Percentiles rank a stretch among this genome's conserved stretches.
phyloP scores from a whole-genome alignment of 2,888 invertebrate species.

The Pycnomerus fuliginosus region DNA sequence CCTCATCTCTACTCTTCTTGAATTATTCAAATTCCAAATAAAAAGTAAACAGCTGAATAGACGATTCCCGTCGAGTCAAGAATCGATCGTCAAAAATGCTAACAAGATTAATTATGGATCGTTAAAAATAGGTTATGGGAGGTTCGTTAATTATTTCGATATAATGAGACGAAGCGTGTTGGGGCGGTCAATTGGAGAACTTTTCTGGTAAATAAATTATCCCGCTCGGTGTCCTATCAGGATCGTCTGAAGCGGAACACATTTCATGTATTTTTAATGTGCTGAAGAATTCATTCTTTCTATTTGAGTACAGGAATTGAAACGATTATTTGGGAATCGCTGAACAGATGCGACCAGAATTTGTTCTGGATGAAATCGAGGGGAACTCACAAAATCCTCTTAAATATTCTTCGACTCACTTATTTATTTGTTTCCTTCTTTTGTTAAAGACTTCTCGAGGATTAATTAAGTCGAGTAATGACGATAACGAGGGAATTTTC shows the following conservation, averaged over 20 bases:
- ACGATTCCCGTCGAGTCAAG: no score
- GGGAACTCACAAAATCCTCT: slow-evolving; percentile 1
- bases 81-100: no score
- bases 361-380: slow-evolving; percentile 12
- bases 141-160: no score
- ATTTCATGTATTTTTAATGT: slow-evolving; percentile 13
- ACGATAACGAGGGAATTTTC: neutral
- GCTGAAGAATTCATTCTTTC: slow-evolving; percentile 23
- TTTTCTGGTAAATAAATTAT: slow-evolving; percentile 18
- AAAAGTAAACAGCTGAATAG: slow-evolving; percentile 27
- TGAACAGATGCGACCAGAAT: slow-evolving; percentile 25
- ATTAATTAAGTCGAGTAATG: neutral
- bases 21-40: slow-evolving; percentile 28
- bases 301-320: slow-evolving; percentile 24
- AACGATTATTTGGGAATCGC: slow-evolving; percentile 24
- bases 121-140: no score
- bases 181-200: no score
- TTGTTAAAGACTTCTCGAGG: neutral
- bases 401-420: slow-evolving; percentile 10
- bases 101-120: no score
- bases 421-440: slow-evolving; percentile 15
- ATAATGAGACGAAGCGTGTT: no score
- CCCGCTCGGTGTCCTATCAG: slow-evolving; percentile 12
- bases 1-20: slow-evolving; percentile 24
- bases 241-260: slow-evolving; percentile 10